Conservation (phyloP, 2,113 vertebrate species). For the Mixornis gularis region DNA sequence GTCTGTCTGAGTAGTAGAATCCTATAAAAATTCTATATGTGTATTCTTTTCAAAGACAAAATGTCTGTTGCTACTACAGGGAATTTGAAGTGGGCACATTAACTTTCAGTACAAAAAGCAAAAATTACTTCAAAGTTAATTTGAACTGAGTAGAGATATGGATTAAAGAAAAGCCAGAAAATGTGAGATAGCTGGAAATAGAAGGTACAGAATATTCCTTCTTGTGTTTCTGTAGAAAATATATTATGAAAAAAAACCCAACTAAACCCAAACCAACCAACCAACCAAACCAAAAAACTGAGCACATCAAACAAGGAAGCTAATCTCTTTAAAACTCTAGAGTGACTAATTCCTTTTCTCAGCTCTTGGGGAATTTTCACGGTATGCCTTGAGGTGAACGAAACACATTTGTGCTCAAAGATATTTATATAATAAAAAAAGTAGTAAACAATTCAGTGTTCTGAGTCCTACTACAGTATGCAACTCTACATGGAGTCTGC, state of each 20-base stretch:
- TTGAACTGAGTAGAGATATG: background rate
- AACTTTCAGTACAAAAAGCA: background rate
- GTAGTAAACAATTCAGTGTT: background rate
- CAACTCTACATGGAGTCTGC: background rate
- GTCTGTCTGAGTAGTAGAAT: background rate
- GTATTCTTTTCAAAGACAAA: background rate
- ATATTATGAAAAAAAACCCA: accelerated
- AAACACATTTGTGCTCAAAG: background rate
- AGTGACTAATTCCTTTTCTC: background rate
- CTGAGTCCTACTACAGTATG: background rate
- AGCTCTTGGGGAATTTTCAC: background rate
- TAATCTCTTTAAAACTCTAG: background rate
- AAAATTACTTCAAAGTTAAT: background rate
- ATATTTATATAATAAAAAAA: background rate
- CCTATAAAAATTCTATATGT: background rate
- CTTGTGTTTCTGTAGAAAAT: background rate
- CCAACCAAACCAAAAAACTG: background rate
- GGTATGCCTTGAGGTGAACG: accelerated
- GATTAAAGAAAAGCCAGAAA: background rate
- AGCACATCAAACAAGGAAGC: accelerated
- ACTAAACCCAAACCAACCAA: background rate
- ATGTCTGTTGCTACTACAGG: background rate
- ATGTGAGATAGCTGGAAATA: background rate
- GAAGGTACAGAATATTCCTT: background rate
- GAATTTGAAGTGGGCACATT: background rate